A percentile compares a stretch with the other conserved stretches of the same genome.
Evolutionary conservation across 2,888 invertebrate species (phyloP).

Genomic region (Dynastes maya): DNA sequence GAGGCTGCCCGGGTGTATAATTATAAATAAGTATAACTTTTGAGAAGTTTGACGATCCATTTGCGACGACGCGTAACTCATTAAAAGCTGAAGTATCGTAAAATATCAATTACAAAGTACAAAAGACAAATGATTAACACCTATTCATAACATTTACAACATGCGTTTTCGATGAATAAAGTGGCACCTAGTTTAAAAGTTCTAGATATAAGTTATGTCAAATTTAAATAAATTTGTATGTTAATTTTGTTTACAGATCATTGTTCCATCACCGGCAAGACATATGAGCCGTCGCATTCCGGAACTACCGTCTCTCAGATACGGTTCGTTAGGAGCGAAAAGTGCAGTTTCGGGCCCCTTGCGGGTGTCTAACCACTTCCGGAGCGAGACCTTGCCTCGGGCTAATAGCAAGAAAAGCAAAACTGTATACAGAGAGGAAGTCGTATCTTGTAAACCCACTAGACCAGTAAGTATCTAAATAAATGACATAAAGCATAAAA

Average conservation of each 20-base stretch:
- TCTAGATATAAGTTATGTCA: too few species aligned
- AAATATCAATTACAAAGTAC: too few species aligned
- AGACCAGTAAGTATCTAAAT: constrained; percentile 57
- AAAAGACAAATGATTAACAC: too few species aligned
- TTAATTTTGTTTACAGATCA: background rate
- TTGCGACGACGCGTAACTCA: too few species aligned
- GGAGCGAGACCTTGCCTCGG: constrained; percentile 57
- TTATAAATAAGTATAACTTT: too few species aligned
- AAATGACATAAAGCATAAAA: too few species aligned
- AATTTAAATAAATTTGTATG: background rate
- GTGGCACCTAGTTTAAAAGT: too few species aligned
- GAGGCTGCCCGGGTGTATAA: too few species aligned
- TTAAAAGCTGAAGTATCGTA: too few species aligned
- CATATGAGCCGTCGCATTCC: constrained; percentile 57
- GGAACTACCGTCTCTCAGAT: constrained; percentile 66
- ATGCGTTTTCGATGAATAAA: too few species aligned
- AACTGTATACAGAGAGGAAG: constrained; percentile 50
- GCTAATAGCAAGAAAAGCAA: constrained; percentile 53
- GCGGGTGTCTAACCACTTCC: constrained; percentile 56
- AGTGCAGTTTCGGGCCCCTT: constrained; percentile 61
- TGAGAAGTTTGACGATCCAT: too few species aligned
- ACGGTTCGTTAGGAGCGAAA: constrained; percentile 63
- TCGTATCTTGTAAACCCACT: constrained; percentile 50
- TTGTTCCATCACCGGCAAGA: constrained; percentile 48
- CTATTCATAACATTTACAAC: too few species aligned